These are phyloP conservation scores for Hemiprocne comata DNA, from an alignment of 2,113 vertebrate species.

Conservation along the genomic window DNA sequence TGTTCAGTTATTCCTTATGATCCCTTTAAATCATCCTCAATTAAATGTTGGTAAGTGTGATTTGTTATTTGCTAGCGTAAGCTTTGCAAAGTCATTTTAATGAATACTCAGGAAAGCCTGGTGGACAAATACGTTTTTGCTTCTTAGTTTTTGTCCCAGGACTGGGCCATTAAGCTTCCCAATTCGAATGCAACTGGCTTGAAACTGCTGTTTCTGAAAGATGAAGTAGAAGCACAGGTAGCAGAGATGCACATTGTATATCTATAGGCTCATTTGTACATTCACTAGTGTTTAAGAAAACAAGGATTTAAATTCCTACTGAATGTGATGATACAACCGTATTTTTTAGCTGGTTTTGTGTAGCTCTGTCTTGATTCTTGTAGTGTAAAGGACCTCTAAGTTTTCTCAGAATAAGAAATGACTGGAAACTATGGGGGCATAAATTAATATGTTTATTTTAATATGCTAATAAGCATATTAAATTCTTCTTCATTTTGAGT, in stretches of 20 bases:
- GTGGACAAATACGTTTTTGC: fast-evolving
- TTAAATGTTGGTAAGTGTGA: neutral
- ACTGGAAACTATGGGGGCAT: neutral
- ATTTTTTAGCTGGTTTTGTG: neutral
- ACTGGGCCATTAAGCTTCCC: neutral
- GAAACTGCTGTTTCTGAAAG: neutral
- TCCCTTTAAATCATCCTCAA: neutral
- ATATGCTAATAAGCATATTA: neutral
- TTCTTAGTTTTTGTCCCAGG: neutral
- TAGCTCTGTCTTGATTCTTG: neutral
- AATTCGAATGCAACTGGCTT: neutral
- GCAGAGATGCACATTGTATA: neutral
- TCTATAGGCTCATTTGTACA: neutral
- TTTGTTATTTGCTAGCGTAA: neutral
- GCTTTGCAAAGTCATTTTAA: neutral
- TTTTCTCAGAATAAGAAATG: neutral
- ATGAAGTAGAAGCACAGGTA: neutral
- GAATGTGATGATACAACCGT: neutral
- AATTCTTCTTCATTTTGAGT: neutral
- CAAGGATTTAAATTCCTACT: neutral
- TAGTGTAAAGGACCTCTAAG: neutral
- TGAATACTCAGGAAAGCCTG: neutral
- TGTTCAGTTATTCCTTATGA: neutral
- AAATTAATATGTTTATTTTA: neutral
- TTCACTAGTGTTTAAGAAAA: neutral